phyloP scores from a whole-genome alignment of 2,888 invertebrate genomes.

The Cactoblastis cactorum region DNA sequence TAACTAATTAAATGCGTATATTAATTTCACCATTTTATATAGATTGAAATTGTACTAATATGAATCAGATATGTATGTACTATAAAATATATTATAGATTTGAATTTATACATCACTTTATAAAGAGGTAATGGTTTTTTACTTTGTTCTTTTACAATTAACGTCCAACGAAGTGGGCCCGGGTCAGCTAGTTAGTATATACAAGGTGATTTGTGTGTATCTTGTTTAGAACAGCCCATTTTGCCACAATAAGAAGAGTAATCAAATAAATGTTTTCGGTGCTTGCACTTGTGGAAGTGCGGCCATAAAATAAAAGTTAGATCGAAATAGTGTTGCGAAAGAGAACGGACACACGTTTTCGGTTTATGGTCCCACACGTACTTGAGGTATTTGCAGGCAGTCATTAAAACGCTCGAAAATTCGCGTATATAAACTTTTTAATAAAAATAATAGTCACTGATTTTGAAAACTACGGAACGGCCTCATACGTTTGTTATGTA shows the following conservation, averaged over 20 bases:
- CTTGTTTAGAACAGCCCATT: not conserved
- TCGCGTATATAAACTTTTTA: not conserved
- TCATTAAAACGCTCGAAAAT: not conserved
- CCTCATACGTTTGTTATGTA: not conserved
- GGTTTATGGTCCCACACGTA: conserved; percentile 47
- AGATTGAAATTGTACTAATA: no score
- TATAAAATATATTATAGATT: no score
- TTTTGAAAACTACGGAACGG: not conserved
- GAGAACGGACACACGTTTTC: conserved; percentile 48
- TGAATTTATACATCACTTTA: no score
- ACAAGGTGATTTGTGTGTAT: not conserved
- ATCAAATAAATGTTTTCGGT: conserved; percentile 40
- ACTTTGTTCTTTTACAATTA: no score
- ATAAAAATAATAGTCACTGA: not conserved
- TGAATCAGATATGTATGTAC: no score
- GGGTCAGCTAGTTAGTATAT: no score
- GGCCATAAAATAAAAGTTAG: conserved; percentile 42
- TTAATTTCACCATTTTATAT: no score
- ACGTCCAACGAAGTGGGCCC: no score
- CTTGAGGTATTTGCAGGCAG: conserved; percentile 31
- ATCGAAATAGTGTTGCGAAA: conserved; percentile 40
- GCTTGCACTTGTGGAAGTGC: conserved; percentile 39
- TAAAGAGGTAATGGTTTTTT: no score
- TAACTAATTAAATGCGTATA: no score
- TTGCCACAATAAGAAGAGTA: conserved; percentile 14